These are phyloP conservation scores for Zoanthus sansibaricus DNA, from an alignment of 92 coral and sea anemone genomes.

Conservation along the genomic window DNA sequence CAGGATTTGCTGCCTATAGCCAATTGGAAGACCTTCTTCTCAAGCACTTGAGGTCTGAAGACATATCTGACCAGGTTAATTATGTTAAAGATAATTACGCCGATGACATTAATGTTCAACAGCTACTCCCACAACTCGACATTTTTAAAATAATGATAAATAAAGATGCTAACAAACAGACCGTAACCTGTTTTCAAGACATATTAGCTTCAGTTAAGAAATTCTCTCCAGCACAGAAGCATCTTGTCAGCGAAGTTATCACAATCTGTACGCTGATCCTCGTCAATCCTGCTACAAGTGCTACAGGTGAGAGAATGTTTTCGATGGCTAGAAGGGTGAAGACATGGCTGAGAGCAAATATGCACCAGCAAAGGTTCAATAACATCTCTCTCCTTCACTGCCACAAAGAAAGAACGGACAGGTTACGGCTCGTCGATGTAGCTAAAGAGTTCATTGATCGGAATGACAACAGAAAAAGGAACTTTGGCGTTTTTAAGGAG, in stretches of 20 bases:
- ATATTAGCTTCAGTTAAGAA: conserved; percentile 30
- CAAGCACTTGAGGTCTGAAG: conserved; percentile 56
- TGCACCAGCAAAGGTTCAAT: conserved; percentile 62
- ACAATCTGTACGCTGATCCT: conserved; percentile 61
- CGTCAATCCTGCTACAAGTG: conserved; percentile 43
- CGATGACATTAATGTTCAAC: too few relatives aligned
- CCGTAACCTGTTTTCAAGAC: conserved; percentile 54
- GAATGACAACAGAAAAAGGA: conserved; percentile 62
- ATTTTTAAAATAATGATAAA: conserved; percentile 54
- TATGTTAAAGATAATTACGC: neutral
- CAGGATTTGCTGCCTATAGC: conserved; percentile 59
- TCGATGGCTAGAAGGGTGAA: conserved; percentile 73
- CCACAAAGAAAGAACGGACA: conserved; percentile 62
- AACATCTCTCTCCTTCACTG: conserved; percentile 61
- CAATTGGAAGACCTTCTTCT: conserved; percentile 59
- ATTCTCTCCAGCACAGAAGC: conserved; percentile 41
- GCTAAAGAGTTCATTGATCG: conserved; percentile 56
- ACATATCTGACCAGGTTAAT: conserved; percentile 55
- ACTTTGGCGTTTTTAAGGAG: conserved; percentile 53
- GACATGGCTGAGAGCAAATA: conserved; percentile 65
- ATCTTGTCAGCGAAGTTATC: conserved; percentile 56
- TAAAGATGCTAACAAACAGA: conserved; percentile 26
- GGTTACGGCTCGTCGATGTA: conserved; percentile 41
- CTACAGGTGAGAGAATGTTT: conserved; percentile 57
- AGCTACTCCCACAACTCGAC: conserved; percentile 40